These are phyloP conservation scores for Epizoanthus scotinus DNA, from an alignment of 92 coral and sea anemone genomes.

Conservation along the genomic window DNA sequence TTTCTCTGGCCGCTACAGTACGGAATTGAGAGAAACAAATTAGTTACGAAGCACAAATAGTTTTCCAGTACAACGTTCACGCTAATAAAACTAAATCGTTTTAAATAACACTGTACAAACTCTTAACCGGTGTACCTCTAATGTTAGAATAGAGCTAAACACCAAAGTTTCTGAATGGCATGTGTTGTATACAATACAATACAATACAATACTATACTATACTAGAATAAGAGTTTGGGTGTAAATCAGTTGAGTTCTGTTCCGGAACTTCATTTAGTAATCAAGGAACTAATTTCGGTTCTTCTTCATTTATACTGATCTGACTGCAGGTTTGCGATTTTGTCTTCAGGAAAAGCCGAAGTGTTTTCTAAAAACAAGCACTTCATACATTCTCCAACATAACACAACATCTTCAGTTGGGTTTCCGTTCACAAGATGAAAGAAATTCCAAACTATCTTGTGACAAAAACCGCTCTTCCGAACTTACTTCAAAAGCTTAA, in stretches of 20 bases:
- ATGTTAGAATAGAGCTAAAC: too few relatives aligned
- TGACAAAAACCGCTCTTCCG: background rate
- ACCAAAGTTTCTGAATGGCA: too few relatives aligned
- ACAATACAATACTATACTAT: too few relatives aligned
- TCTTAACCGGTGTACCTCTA: background rate
- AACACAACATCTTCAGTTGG: background rate
- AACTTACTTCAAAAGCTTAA: background rate
- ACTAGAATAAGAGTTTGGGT: background rate
- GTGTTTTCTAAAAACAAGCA: background rate
- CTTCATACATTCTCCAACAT: background rate
- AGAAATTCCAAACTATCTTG: conserved; percentile 9
- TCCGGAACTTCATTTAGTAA: background rate
- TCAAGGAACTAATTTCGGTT: background rate
- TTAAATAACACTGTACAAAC: background rate
- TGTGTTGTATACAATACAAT: background rate
- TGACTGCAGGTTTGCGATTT: background rate
- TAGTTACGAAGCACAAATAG: too few relatives aligned
- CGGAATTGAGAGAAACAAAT: too few relatives aligned
- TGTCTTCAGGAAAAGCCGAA: conserved; percentile 9
- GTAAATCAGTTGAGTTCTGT: background rate
- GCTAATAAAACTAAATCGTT: too few relatives aligned
- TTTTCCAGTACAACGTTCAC: too few relatives aligned
- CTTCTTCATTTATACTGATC: background rate
- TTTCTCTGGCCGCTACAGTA: too few relatives aligned
- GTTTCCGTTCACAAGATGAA: background rate